These are phyloP conservation scores for Phocides pigmalion DNA, from an alignment of 1,140 invertebrate genomes.

Conservation along the genomic window DNA sequence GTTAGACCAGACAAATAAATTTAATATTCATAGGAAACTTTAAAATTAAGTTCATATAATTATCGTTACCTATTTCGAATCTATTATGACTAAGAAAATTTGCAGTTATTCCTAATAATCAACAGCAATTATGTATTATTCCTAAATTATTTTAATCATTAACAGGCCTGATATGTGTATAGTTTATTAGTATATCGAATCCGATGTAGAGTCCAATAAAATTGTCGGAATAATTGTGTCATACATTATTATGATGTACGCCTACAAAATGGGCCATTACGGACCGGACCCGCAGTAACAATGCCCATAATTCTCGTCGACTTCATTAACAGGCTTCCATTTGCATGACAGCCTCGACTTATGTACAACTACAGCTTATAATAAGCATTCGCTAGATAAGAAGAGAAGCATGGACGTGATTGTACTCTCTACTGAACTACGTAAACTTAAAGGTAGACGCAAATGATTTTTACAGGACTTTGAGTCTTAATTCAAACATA, in stretches of 20 bases:
- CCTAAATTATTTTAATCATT: too few species aligned
- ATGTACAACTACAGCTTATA: constrained; percentile 73
- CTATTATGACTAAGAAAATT: too few species aligned
- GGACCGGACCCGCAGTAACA: constrained; percentile 75
- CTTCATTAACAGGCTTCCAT: constrained; percentile 83
- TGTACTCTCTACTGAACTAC: constrained; percentile 40
- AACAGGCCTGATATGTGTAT: too few species aligned
- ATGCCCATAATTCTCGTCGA: constrained; percentile 80
- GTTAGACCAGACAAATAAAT: too few species aligned
- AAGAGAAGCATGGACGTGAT: constrained; percentile 57
- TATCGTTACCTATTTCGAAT: too few species aligned
- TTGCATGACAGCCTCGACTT: constrained; percentile 78
- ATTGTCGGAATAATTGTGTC: constrained; percentile 68
- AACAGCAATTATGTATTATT: too few species aligned
- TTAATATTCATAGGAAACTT: too few species aligned
- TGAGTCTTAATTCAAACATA: constrained; percentile 46
- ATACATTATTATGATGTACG: constrained; percentile 79
- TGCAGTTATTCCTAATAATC: too few species aligned
- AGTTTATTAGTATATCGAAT: constrained; percentile 4
- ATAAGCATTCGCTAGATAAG: constrained; percentile 62
- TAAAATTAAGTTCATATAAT: too few species aligned
- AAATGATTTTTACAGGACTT: constrained; percentile 33
- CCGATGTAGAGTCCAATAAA: constrained; percentile 50
- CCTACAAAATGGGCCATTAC: constrained; percentile 78
- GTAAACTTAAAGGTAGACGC: neutral